phyloP scores from a whole-genome alignment of 2,888 invertebrate genomes.

The Dolomedes plantarius region DNA sequence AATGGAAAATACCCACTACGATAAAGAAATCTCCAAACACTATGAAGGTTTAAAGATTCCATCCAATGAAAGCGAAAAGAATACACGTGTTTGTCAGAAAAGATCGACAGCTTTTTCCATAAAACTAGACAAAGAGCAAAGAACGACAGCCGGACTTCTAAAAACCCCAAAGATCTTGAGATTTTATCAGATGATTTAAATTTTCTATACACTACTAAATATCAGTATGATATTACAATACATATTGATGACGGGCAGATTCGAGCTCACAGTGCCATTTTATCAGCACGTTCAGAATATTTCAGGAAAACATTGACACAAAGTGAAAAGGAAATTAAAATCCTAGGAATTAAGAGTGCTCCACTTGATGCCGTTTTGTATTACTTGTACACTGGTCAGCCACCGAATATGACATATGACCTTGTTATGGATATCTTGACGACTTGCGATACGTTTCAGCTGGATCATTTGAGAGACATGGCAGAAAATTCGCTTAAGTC shows the following conservation, averaged over 20 bases:
- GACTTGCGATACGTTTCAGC: slow-evolving; percentile 4
- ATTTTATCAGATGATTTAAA: slow-evolving; percentile 26
- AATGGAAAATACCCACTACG: no score
- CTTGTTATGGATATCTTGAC: slow-evolving; percentile 32
- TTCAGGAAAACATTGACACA: slow-evolving; percentile 18
- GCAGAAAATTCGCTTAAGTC: not conserved
- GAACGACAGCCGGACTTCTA: not conserved
- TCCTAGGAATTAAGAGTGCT: slow-evolving; percentile 13
- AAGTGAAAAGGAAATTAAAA: not conserved
- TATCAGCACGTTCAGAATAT: slow-evolving; percentile 41
- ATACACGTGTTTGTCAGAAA: no score
- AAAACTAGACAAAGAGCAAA: no score
- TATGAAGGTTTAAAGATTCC: no score
- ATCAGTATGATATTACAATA: slow-evolving; percentile 25
- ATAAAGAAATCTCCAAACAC: no score
- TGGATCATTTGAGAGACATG: not conserved
- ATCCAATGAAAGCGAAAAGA: no score
- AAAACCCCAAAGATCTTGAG: not conserved
- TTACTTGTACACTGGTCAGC: slow-evolving; percentile 45
- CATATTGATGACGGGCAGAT: not conserved
- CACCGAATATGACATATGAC: not conserved
- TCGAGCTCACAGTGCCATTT: slow-evolving; percentile 19
- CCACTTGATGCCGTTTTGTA: slow-evolving; percentile 36
- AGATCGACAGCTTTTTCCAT: no score
- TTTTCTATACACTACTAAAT: slow-evolving; percentile 13